These are phyloP conservation scores for Phrynosoma platyrhinos DNA, from an alignment of 2,113 vertebrate species.

Conservation along the genomic window DNA sequence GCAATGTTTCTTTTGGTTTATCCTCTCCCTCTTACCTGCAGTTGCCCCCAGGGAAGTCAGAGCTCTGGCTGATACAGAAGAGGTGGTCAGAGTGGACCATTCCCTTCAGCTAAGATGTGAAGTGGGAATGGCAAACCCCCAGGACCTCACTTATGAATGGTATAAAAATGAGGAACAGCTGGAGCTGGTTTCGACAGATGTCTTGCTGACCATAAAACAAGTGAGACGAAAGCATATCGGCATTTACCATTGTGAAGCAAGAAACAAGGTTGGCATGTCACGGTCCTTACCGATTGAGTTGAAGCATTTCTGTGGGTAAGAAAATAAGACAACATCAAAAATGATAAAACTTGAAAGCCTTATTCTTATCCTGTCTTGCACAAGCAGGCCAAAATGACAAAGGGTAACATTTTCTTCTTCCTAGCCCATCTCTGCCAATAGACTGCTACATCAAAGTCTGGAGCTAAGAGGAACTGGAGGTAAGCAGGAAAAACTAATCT, in stretches of 20 bases:
- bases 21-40: neutral
- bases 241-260: neutral
- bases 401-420: neutral
- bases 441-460: neutral
- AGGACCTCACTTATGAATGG: neutral
- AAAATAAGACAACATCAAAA: neutral
- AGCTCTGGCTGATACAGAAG: neutral
- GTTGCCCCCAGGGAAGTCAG: neutral
- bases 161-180: neutral
- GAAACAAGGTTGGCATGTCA: neutral
- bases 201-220: neutral
- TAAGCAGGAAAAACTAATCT: neutral
- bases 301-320: neutral
- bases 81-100: neutral
- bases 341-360: too few species aligned
- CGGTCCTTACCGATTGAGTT: neutral
- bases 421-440: neutral
- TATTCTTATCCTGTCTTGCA: too few species aligned
- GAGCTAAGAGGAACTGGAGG: neutral
- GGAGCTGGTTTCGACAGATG: neutral
- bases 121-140: neutral
- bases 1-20: neutral
- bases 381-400: neutral
- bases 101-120: neutral
- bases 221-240: neutral